A percentile compares a stretch with the other conserved stretches of the same genome.
These are phyloP conservation scores for Atlantisia rogersi DNA, from an alignment of 2,113 vertebrate genomes.

Conservation along the genomic window DNA sequence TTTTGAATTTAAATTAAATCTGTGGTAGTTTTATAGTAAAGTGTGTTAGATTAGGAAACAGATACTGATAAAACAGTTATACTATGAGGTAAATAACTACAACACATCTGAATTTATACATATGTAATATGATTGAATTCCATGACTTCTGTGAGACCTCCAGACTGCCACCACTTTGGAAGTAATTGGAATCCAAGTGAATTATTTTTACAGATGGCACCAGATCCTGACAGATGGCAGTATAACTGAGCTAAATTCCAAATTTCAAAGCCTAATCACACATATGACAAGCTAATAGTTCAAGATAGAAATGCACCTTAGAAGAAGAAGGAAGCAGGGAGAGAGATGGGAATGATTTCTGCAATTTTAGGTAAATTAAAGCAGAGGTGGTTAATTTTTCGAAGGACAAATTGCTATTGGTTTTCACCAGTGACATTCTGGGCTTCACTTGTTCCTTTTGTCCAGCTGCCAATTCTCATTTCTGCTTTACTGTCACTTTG, in stretches of 20 bases:
- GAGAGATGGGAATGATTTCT: background rate
- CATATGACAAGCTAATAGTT: slow-evolving; percentile 42
- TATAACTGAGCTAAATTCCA: slow-evolving; percentile 60
- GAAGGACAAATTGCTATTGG: background rate
- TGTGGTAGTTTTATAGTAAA: background rate
- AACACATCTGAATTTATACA: background rate
- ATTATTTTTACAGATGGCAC: slow-evolving; percentile 65
- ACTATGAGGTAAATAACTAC: background rate
- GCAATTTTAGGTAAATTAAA: background rate
- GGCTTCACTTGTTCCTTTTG: background rate
- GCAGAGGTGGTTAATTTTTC: background rate
- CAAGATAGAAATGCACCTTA: background rate
- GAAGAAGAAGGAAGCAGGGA: background rate
- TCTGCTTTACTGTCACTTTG: background rate
- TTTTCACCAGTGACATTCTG: background rate
- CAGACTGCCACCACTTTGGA: slow-evolving; percentile 6
- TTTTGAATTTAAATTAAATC: background rate
- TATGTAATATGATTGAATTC: background rate
- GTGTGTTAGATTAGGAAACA: background rate
- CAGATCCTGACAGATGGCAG: slow-evolving; percentile 64
- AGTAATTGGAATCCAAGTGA: slow-evolving; percentile 52
- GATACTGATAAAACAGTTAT: background rate
- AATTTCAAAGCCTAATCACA: slow-evolving; percentile 65
- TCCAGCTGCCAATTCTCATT: background rate
- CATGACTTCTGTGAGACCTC: background rate